A percentile compares a stretch with the other conserved stretches of the same genome.
These are phyloP conservation scores for Lanistes nyassanus DNA, from an alignment of 1,140 invertebrate species.

Conservation along the genomic window DNA sequence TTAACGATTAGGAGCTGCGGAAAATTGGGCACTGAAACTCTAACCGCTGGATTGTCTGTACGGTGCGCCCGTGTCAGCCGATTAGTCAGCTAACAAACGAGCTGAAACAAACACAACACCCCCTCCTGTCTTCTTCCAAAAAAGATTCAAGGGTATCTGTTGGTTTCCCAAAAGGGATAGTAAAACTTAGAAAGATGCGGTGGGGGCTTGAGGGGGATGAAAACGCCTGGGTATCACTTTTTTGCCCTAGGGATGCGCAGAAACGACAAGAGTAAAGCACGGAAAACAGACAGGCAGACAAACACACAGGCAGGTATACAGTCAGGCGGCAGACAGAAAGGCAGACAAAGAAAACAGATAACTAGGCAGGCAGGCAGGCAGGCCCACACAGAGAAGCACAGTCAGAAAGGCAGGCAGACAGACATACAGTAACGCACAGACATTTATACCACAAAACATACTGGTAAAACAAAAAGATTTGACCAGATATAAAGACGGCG, in stretches of 20 bases:
- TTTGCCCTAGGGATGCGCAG: neutral
- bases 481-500: no score
- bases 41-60: constrained; percentile 5
- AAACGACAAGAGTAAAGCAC: neutral
- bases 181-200: neutral
- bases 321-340: neutral
- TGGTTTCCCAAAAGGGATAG: no score
- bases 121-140: no score
- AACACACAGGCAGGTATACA: neutral
- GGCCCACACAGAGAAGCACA: neutral
- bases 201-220: neutral
- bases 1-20: constrained; percentile 31
- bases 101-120: neutral
- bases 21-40: constrained; percentile 28
- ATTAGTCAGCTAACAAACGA: neutral
- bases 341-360: constrained; percentile 1
- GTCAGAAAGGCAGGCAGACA: neutral
- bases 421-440: neutral
- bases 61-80: neutral
- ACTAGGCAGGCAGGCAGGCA: neutral
- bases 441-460: no score
- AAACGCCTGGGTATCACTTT: constrained; percentile 2
- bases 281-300: neutral
- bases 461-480: no score
- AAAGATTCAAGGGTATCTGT: no score